A percentile compares a stretch with the other conserved stretches of the same genome.
phyloP scores from a whole-genome alignment of 2,888 invertebrate genomes.

The Eristalinus sepulchralis region DNA sequence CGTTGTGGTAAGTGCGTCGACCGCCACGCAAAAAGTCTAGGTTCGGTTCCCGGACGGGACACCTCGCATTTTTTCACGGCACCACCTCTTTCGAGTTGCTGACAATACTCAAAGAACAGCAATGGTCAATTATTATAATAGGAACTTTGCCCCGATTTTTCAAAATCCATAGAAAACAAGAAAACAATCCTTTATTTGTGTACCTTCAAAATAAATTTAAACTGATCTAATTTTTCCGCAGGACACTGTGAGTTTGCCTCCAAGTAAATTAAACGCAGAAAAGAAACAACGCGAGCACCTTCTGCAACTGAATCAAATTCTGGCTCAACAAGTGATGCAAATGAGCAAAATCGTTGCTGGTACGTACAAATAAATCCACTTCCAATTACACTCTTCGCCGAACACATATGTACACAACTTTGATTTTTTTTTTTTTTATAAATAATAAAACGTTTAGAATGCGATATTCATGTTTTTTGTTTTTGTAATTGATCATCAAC shows the following conservation, averaged over 20 bases:
- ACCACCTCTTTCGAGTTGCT: too few species aligned
- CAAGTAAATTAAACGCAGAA: slow-evolving; percentile 90
- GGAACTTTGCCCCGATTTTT: too few species aligned
- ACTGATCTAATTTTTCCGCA: slow-evolving; percentile 3
- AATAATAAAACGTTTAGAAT: slow-evolving; percentile 61
- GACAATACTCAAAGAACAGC: too few species aligned
- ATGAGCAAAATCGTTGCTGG: slow-evolving; percentile 98
- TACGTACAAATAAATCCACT: slow-evolving; percentile 79
- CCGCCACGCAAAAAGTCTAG: too few species aligned
- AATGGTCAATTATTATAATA: too few species aligned
- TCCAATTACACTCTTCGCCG: neutral
- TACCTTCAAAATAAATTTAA: too few species aligned
- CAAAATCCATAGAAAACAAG: too few species aligned
- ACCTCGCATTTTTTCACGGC: too few species aligned
- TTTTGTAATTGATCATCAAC: slow-evolving; percentile 29
- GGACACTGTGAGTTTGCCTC: slow-evolving; percentile 81
- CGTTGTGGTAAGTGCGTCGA: too few species aligned
- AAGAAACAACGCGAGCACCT: slow-evolving; percentile 94
- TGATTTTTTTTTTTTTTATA: slow-evolving; percentile 16
- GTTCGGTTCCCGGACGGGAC: too few species aligned
- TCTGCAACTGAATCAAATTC: slow-evolving; percentile 93
- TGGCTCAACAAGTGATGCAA: slow-evolving; percentile 96
- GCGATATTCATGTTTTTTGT: slow-evolving; percentile 40
- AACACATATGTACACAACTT: slow-evolving; percentile 36
- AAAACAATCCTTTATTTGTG: too few species aligned